Evolutionary conservation across 2,113 vertebrate species (phyloP).

Genomic region (Hippocampus guttulatus): DNA sequence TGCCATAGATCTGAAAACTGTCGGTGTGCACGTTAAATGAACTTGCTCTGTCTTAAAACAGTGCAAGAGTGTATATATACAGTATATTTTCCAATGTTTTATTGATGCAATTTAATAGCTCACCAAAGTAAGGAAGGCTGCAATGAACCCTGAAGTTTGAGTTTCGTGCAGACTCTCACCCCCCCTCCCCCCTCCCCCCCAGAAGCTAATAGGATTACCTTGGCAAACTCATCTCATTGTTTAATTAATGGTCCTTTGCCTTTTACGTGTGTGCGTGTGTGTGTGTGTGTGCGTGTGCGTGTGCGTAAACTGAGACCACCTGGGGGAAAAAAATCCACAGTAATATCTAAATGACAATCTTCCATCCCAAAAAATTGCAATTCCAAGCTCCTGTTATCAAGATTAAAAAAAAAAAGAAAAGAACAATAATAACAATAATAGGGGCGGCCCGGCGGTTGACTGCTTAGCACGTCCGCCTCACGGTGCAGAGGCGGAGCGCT

Average conservation of each 20-base stretch:
- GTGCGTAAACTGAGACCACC: slow-evolving; percentile 20
- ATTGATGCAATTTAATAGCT: neutral
- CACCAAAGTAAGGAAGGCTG: neutral
- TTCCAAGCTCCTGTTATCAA: neutral
- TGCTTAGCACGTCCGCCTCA: too few species aligned
- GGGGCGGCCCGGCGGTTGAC: too few species aligned
- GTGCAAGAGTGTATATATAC: neutral
- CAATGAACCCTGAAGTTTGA: neutral
- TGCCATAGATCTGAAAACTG: neutral
- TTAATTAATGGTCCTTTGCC: slow-evolving; percentile 33
- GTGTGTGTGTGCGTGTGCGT: neutral
- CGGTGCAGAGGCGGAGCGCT: too few species aligned
- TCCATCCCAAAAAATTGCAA: neutral
- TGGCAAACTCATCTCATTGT: slow-evolving; percentile 27
- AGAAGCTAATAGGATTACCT: slow-evolving; percentile 34
- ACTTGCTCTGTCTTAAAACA: neutral
- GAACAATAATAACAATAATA: neutral
- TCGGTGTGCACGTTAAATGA: neutral
- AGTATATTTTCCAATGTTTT: neutral
- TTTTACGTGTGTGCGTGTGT: slow-evolving; percentile 12
- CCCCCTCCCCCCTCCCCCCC: slow-evolving; percentile 23
- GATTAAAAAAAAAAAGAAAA: neutral
- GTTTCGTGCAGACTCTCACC: slow-evolving; percentile 10
- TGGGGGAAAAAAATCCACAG: neutral
- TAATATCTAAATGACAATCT: neutral